Conservation (phyloP, 2,797 vertebrate species). For the Phaenicophaeus curvirostris region DNA sequence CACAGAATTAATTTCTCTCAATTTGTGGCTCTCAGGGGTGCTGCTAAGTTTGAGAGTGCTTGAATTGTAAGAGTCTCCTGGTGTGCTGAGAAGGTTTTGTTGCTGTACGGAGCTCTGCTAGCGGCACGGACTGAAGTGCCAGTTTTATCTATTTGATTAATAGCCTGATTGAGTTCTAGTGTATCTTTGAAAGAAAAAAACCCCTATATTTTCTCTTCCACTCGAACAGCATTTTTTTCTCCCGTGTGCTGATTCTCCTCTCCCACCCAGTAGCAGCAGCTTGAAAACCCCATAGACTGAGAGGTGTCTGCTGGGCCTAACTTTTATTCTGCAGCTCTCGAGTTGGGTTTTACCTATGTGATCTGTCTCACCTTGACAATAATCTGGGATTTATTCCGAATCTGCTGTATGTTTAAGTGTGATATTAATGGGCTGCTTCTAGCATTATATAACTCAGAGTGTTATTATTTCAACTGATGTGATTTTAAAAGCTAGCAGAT, state of each 20-base stretch:
- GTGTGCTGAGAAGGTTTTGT: constrained; percentile 75
- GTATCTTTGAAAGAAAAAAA: constrained; percentile 40
- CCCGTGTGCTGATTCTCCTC: background rate
- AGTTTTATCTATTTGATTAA: constrained; percentile 71
- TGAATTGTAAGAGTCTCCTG: constrained; percentile 82
- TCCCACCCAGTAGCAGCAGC: background rate
- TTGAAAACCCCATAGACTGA: background rate
- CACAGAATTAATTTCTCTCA: constrained; percentile 86
- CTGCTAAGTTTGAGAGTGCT: constrained; percentile 82
- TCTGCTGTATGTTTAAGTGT: background rate
- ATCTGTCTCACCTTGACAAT: background rate
- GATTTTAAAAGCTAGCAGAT: constrained; percentile 75
- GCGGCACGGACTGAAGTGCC: constrained; percentile 53
- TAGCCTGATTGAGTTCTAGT: constrained; percentile 35
- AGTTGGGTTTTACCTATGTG: background rate
- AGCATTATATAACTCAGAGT: constrained; percentile 52
- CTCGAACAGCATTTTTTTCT: background rate
- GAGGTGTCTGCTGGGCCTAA: background rate
- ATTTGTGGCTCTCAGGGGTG: constrained; percentile 85
- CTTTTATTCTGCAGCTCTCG: background rate
- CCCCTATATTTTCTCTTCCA: constrained; percentile 3
- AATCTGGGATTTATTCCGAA: background rate
- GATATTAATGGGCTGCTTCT: constrained; percentile 38
- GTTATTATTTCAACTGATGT: constrained; percentile 69
- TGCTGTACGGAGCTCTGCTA: constrained; percentile 56